Base-by-base conservation (phyloP, 2,113 vertebrate genomes). In the Mesembrinibis cayennensis region DNA sequence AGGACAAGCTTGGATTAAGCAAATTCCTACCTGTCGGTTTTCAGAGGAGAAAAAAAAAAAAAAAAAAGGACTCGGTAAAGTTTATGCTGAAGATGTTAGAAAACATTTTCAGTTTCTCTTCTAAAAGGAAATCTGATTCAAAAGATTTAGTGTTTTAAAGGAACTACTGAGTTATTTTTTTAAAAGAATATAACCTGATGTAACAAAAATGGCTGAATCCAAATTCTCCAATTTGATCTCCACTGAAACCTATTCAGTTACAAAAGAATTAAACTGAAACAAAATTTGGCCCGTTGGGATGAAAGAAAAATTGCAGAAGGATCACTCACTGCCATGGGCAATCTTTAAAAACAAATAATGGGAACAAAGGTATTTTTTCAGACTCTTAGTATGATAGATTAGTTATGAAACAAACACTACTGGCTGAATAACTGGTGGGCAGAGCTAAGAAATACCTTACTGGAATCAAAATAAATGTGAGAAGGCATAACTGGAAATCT, bases 101-200 rank as follows among this genome's bases (percentile, higher is more conserved):
- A 97, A 97, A 82, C 11, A 89, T 81, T 93, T 94, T 29, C 53
- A 23, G 38, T 97, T 95, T 67, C 44, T 86, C n/a, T 63, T 88
- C 40, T 62, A n/a, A 69, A 72, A 36, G 6, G 26, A 78, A 84
- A 78, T 44, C 13, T 44, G 11, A 49, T 52, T 74, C 5, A 44
- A 70, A 73, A 67, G 6, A 47, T 65, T 56, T 71, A 38, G 11
- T 44, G 16, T 34, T 55, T 52, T 74, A 84, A 94, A 79, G 23
- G 44, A 91, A 34, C 13, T 50, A 32, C n/a, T 50, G 16, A 84
- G n/a, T 8, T 63, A 20, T 58, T 58, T 58, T 82, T 76, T 72
- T 23, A 34, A 82, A 80, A 34, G 26, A 77, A 66, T 59, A 69
- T 14, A 53, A 87, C 5, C 23, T 42, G 6, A 63, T 72, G 15